Evolutionary conservation across 2,888 invertebrate species (phyloP), one percentile per base, ranked within the genome.

Genomic region (Tryphoninae sp.): DNA sequence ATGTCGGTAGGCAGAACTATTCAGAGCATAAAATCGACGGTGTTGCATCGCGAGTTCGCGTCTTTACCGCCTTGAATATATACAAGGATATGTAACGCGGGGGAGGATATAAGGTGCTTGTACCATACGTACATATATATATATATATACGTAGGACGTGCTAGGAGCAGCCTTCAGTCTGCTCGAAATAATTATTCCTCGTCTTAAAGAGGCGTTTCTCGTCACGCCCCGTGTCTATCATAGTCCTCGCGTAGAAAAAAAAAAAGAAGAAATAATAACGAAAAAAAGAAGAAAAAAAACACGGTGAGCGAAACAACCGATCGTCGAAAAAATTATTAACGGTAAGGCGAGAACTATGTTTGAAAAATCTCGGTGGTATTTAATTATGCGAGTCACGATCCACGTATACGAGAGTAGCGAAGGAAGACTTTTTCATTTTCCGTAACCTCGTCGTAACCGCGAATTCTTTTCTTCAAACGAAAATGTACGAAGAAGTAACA

Each of bases 1-100:
- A 58, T 73, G 72, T 49, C 55, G 62, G 64, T 74, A 78, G 83
- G 62, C 59, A 78, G 85, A 83, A 87, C 84, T 91, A 90, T 91
- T 87, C 88, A 91, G 91, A 91, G 91, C 91, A 90, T 90, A 91
- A 91, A 91, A 90, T 88, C 86, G 87, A 85, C 86, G 85, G 86
- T 83, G 83, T 83, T 77, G 84, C 78, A 78, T 71, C 79, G 71
- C 59, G 73, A 26, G 26, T 65, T 65, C 80, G 82, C 78, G 81
- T 68, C 19, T 71, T 61, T 73, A 65, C 59, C 61, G 77, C 69
- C 79, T 75, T 76, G 53, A 62, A 59, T 42, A 78, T 67, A 74
- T 72, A 67, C 62, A 19, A 73, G 64, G 19, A 73, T 64, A 65
- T 71, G 78, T 55, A 16, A 45, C 65, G 59, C 65, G 58, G 67